Evolutionary conservation across 2,888 invertebrate genomes (phyloP), one percentile per base, ranked within the genome.

Genomic region (Ectemnius continuus): DNA sequence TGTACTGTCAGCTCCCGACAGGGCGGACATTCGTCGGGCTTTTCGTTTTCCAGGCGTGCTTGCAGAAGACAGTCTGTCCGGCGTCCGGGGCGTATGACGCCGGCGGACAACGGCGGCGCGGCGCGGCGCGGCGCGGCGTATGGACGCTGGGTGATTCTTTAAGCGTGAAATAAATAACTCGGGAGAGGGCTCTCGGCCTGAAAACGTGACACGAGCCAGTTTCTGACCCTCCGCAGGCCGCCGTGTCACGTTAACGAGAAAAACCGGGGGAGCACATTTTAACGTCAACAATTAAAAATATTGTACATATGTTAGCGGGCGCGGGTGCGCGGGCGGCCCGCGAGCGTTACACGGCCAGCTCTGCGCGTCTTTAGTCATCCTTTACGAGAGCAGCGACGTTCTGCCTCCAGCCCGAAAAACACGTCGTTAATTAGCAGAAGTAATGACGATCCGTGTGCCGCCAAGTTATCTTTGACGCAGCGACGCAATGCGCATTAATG

Each of bases 261-360:
- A 86, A 85, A 84, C 84, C 85, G 84, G 84, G 86, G 84, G 86
- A 88, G 87, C 88, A 90, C 89, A 90, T 90, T 90, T 91, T 90
- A 90, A 90, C 85, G 91, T 90, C 90, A 90, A 88, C 90, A 91
- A 90, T 91, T 90, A 91, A 90, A 91, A 91, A 91, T 91, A 90
- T 89, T 89, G 87, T 89, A 89, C 91, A 89, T 90, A 91, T 85
- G 88, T 90, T 90, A 90, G 81, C 36, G 36, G n/a, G n/a, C n/a
- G n/a, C n/a, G n/a, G n/a, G n/a, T n/a, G n/a, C n/a, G n/a, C n/a
- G n/a, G n/a, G n/a, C 76, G 67, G 58, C 67, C 66, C 60, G 69
- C 58, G 74, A 36, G 36, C 36, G 8, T 65, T 52, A 56, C 63
- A 52, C 46, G 56, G 63, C 61, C 69, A 18, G 64, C 58, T 46